Evolutionary conservation across 1,140 invertebrate genomes (phyloP), one percentile per base, ranked within the genome.

Genomic region (Drosophila nigrodunni): DNA sequence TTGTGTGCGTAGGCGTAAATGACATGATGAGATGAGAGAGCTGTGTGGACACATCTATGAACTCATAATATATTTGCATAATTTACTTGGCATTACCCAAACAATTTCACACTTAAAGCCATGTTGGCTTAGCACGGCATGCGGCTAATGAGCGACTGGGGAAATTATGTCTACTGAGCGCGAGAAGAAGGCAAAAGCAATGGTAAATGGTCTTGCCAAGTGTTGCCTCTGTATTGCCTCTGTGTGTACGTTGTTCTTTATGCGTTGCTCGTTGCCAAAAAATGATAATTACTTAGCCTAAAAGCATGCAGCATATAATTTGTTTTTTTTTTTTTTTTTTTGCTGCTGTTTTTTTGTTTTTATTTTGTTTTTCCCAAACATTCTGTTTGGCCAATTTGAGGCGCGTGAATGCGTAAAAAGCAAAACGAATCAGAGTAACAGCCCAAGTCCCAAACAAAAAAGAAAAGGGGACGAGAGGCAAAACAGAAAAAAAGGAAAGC

Each of bases 381-480:
- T 75, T 47, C 44, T 46, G 46, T 44, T 30, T 78, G 78, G 70
- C 82, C 82, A 86, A 87, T 79, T 73, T 79, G 71, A 54, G 65
- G 67, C 82, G 82, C 82, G 82, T 87, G 79, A 87, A 86, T 88
- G 82, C 82, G 82, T 86, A 88, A 88, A 86, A 87, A 87, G 78
- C 52, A 49, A 37, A 37, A 30, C 39, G 47, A 73, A 73, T 68
- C 57, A 54, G 76, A 50, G 52, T 54, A 30, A 30, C 25, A 30
- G 25, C 49, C 41, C 50, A 30, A 30, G 25, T 9, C 34, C n/a
- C 50, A 30, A 10, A 25, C 21, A 21, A 25, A 59, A 21, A 21
- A 21, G 1, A 43, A 44, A 37, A 57, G 66, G 59, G 65, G 65
- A 72, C 35, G 4, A 13, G 25, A 44, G 52, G 7, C 52, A 49